Conservation (phyloP, 2,888 invertebrate genomes). For the Tethea ocularis region DNA sequence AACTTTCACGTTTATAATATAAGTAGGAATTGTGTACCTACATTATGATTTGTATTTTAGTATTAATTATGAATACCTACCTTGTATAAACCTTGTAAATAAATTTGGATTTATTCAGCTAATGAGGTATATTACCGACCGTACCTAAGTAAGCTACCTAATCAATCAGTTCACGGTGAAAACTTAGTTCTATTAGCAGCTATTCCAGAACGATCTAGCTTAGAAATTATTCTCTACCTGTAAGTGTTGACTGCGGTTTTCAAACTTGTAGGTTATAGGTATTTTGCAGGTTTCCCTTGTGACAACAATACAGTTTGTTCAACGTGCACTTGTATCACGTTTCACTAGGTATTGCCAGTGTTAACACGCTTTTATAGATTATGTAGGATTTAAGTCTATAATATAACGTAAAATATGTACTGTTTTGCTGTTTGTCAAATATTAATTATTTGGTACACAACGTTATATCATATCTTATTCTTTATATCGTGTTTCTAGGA, state of each 20-base stretch:
- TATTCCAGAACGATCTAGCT: background rate
- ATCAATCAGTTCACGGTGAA: background rate
- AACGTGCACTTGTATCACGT: constrained; percentile 17
- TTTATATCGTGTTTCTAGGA: too few relatives aligned
- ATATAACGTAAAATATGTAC: background rate
- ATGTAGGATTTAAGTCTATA: background rate
- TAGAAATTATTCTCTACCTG: background rate
- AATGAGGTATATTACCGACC: background rate
- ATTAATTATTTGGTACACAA: background rate
- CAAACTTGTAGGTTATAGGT: background rate
- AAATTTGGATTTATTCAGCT: too few relatives aligned
- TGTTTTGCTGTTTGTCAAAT: background rate
- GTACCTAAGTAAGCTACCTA: background rate
- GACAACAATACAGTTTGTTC: background rate
- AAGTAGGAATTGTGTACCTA: too few relatives aligned
- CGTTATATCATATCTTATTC: background rate
- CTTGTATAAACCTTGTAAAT: too few relatives aligned
- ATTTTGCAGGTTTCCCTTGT: background rate
- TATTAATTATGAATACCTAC: too few relatives aligned
- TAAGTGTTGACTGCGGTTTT: background rate
- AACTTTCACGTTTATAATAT: too few relatives aligned
- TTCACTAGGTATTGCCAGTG: constrained; percentile 15
- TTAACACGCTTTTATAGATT: background rate
- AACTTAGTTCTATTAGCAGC: background rate
- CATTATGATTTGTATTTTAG: too few relatives aligned